Conservation (phyloP, 2,113 vertebrate genomes). For the Uropsilus gracilis region DNA sequence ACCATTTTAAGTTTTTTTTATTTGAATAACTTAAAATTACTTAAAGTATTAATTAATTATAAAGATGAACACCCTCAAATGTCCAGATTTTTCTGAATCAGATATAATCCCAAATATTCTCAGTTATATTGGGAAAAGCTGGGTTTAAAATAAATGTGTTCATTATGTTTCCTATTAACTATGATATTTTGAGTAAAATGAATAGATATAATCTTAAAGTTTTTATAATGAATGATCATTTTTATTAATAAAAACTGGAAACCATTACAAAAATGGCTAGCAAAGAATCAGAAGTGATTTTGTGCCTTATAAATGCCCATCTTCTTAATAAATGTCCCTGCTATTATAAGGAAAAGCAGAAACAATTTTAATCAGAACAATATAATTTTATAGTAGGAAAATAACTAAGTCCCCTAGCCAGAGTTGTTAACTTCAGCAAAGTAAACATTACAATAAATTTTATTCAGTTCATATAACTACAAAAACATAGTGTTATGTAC, state of each 20-base stretch:
- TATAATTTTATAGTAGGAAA: slow-evolving; percentile 19
- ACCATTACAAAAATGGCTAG: neutral
- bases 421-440: slow-evolving; percentile 31
- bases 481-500: neutral
- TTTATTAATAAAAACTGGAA: neutral
- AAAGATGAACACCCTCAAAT: neutral
- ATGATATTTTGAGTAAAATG: slow-evolving; percentile 5
- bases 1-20: neutral
- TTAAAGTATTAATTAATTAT: neutral
- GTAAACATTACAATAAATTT: slow-evolving; percentile 35
- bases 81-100: neutral
- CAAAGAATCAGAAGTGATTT: neutral
- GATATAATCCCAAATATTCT: neutral
- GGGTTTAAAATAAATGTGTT: neutral
- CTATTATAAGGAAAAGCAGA: neutral
- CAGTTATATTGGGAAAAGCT: neutral
- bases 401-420: neutral
- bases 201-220: neutral
- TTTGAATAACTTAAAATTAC: neutral
- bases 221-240: neutral
- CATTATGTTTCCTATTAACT: neutral
- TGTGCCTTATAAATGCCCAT: neutral
- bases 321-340: neutral
- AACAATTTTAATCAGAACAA: slow-evolving; percentile 14
- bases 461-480: slow-evolving; percentile 5